Percentiles rank a stretch among this genome's conserved stretches.
Conservation (phyloP, 2,888 invertebrate genomes). For the Eupithecia insigniata region DNA sequence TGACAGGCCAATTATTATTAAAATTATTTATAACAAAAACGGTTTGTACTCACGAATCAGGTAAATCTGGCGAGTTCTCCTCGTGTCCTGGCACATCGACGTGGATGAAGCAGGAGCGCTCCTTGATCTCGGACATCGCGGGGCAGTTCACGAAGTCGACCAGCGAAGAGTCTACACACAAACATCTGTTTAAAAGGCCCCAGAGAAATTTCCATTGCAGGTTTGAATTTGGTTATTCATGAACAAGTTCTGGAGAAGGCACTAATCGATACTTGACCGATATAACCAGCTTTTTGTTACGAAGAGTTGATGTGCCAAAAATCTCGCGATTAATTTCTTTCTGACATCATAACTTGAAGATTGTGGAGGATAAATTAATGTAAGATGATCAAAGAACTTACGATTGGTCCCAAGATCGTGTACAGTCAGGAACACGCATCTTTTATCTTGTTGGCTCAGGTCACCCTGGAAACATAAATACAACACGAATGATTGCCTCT, state of each 20-base stretch:
- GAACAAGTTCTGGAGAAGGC: not conserved
- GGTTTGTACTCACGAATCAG: constrained; percentile 87
- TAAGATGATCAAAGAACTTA: constrained; percentile 71
- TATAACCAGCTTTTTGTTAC: not conserved
- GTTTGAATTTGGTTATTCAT: not conserved
- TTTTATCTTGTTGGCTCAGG: constrained; percentile 90
- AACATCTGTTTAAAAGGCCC: not conserved
- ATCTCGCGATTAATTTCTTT: not conserved
- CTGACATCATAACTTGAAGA: not conserved
- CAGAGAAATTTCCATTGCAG: not conserved
- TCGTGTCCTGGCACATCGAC: constrained; percentile 94
- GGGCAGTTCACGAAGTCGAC: constrained; percentile 92
- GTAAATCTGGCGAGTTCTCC: constrained; percentile 90
- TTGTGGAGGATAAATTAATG: not conserved
- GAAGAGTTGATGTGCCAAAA: not conserved
- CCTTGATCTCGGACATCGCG: constrained; percentile 93
- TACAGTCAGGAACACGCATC: constrained; percentile 93
- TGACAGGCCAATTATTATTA: not conserved
- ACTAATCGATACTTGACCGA: not conserved
- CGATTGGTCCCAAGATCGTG: constrained; percentile 94
- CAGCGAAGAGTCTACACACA: constrained; percentile 88
- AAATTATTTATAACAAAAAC: too few relatives aligned
- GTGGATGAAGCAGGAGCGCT: constrained; percentile 93
- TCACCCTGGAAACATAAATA: constrained; percentile 87
- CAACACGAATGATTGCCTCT: not conserved